These are phyloP conservation scores for Octodon degus DNA, from an alignment of 2,113 vertebrate genomes.

Conservation along the genomic window DNA sequence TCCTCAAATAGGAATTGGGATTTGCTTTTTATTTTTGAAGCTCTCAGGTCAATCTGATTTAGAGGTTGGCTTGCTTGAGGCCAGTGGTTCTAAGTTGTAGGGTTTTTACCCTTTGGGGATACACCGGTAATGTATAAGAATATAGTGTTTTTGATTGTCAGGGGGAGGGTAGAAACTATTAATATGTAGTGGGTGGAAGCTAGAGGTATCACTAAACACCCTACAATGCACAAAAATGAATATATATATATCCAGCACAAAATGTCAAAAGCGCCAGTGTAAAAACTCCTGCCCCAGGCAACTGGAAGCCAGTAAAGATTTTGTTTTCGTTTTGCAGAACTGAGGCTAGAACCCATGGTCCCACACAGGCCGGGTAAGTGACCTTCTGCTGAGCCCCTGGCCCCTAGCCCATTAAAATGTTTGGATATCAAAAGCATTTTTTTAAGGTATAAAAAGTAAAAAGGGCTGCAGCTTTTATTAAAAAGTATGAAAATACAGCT, in stretches of 20 bases:
- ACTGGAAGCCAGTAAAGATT: background rate
- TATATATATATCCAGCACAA: background rate
- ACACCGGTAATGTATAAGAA: background rate
- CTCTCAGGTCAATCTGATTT: background rate
- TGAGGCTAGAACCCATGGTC: background rate
- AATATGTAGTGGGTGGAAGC: background rate
- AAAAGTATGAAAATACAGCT: background rate
- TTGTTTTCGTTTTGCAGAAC: background rate
- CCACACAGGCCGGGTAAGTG: background rate
- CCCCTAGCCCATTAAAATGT: background rate
- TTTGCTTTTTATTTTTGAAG: background rate
- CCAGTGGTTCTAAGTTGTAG: background rate
- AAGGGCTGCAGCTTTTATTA: constrained; percentile 13
- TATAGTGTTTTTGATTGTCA: background rate
- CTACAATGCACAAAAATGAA: background rate
- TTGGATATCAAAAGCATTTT: background rate
- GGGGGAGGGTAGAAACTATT: background rate
- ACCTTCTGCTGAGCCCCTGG: background rate
- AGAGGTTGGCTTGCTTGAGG: background rate
- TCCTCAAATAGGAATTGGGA: background rate
- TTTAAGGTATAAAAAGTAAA: constrained; percentile 5
- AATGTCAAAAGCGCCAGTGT: background rate
- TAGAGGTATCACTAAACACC: background rate
- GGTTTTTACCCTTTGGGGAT: background rate
- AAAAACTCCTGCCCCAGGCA: background rate